Evolutionary conservation across 2,797 vertebrate genomes (phyloP).

Genomic region (Cynodonichthys magdalenae): DNA sequence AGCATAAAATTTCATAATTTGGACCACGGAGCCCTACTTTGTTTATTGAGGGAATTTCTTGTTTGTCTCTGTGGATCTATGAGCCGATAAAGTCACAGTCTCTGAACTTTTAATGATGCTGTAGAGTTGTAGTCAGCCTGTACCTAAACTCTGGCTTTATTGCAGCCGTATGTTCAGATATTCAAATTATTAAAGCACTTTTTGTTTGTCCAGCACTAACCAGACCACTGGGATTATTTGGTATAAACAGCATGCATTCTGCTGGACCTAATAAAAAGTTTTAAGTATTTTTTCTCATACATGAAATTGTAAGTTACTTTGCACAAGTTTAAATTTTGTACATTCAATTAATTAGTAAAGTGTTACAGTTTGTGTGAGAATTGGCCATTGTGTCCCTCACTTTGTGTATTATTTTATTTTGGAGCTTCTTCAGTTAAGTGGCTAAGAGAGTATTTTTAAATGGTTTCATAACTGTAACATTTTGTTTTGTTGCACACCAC

Average conservation of each 20-base stretch:
- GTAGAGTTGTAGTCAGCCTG: not conserved
- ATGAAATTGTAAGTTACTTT: not conserved
- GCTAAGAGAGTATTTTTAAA: no score
- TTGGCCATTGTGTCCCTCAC: not conserved
- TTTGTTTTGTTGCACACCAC: not conserved
- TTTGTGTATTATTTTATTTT: not conserved
- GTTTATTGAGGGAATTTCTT: not conserved
- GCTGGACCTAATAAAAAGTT: not conserved
- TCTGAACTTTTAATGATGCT: constrained; percentile 6
- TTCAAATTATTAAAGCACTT: not conserved
- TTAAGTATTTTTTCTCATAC: not conserved
- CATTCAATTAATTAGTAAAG: no score
- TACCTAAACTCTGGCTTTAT: not conserved
- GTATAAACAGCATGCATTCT: not conserved
- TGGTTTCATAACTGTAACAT: not conserved
- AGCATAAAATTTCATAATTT: not conserved
- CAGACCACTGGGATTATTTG: not conserved
- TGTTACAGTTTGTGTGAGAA: not conserved
- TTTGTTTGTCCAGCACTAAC: not conserved
- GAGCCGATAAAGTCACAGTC: not conserved
- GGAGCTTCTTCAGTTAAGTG: not conserved
- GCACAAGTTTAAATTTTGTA: not conserved
- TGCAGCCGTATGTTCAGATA: not conserved
- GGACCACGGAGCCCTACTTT: not conserved
- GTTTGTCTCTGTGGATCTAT: not conserved